Evolutionary conservation across 2,113 vertebrate genomes (phyloP), one percentile per base, ranked within the genome.

Genomic region (Alligator mississippiensis): DNA sequence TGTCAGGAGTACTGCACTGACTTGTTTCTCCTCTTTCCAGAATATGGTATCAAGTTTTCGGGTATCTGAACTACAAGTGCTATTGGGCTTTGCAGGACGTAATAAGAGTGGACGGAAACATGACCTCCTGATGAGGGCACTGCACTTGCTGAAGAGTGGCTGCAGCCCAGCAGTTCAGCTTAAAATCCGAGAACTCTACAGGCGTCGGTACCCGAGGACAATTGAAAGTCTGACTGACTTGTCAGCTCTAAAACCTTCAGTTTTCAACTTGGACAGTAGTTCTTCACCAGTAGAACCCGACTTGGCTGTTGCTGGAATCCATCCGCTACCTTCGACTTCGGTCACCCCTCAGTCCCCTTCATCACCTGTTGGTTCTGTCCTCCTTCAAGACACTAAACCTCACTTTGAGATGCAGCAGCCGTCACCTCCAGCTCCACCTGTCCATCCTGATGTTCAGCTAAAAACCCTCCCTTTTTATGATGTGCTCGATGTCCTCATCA

Each of bases 391-490:
- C 76, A 93, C 96, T 76, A 98, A 98, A 90, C 93, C 97, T 19
- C 98, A 97, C 11, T 99, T 99, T 98, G 99, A 99, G 97, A 99
- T 99, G 97, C 99, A 99, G 98, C 99, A 99, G 96, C 97, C 98
- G 0, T 98, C 98, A 54, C 98, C 98, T 12, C 98, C 98, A 0
- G 97, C 99, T 81, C 99, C 99, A 6, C 99, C 99, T 0, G 99
- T 99, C 92, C 99, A 99, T 92, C 99, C 99, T 0, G 99, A 99
- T 34, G 99, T 99, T 88, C 99, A 99, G 82, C 98, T 99, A 98
- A 99, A 99, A 91, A 98, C 98, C 70, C 97, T 99, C 6, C 99
- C 99, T 6, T 99, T 99, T 96, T 99, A 99, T 0, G 99, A 99
- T 58, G 98, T 99, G 58, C 98, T 99, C 72, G 99, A 99, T 28